These are phyloP conservation scores for Lepisosteus osseus DNA, from an alignment of 2,113 vertebrate species.

Conservation along the genomic window DNA sequence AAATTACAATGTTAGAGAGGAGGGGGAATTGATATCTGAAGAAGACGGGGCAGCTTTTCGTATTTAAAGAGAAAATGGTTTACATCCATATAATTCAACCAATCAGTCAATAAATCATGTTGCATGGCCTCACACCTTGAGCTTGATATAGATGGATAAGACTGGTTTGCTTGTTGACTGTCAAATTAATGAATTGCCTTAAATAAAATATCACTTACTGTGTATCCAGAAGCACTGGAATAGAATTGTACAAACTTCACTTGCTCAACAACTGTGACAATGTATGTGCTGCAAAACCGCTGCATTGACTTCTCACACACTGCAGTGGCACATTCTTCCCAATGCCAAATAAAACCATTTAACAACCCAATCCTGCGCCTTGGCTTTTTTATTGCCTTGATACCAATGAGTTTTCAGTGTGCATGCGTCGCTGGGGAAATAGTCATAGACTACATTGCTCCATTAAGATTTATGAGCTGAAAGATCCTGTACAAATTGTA, in stretches of 20 bases:
- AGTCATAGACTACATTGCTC: too few relatives aligned
- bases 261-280: conserved; percentile 59
- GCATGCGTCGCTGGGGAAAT: too few relatives aligned
- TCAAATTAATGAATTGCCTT: conserved; percentile 57
- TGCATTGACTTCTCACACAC: conserved; percentile 24
- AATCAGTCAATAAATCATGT: conserved; percentile 52
- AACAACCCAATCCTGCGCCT: conserved; percentile 54
- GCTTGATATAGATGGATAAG: conserved; percentile 54
- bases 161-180: conserved; percentile 61
- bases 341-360: conserved; percentile 78
- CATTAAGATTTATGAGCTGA: too few relatives aligned
- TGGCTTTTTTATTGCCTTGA: conserved; percentile 12
- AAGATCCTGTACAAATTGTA: too few relatives aligned
- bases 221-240: conserved; percentile 41
- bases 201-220: conserved; percentile 41
- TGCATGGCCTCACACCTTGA: conserved; percentile 64
- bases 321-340: conserved; percentile 56
- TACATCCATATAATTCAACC: conserved; percentile 29
- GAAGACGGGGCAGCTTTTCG: too few relatives aligned
- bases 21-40: too few relatives aligned
- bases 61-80: too few relatives aligned
- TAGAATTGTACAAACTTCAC: conserved; percentile 45
- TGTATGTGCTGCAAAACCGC: conserved; percentile 55
- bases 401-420: background rate
- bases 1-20: too few relatives aligned